These are phyloP conservation scores for Chlorops oryzae DNA, from an alignment of 1,140 invertebrate genomes.

Conservation along the genomic window DNA sequence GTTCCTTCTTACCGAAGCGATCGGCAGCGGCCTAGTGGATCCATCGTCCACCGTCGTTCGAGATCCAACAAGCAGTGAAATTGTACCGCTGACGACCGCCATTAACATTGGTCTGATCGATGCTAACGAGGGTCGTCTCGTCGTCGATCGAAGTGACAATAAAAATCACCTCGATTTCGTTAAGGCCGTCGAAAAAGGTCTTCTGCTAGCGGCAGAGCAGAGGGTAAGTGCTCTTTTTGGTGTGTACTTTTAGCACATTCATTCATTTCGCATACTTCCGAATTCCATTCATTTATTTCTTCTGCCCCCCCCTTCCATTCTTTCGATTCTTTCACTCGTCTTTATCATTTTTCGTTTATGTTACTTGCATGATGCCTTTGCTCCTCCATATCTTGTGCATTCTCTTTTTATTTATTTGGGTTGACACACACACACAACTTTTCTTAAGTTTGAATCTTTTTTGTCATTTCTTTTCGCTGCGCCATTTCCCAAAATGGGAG, in stretches of 20 bases:
- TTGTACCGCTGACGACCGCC: constrained; percentile 70
- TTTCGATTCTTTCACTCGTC: not conserved
- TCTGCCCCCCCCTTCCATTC: no score
- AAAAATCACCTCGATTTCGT: constrained; percentile 69
- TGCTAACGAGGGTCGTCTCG: constrained; percentile 62
- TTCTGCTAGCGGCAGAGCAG: constrained; percentile 81
- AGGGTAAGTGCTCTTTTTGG: constrained; percentile 82
- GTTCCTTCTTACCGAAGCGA: constrained; percentile 69
- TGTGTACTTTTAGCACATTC: no score
- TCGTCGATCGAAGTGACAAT: constrained; percentile 56
- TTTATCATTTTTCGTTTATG: no score
- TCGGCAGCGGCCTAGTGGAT: constrained; percentile 73
- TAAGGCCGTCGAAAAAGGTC: constrained; percentile 80
- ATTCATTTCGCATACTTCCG: no score
- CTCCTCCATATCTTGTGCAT: no score
- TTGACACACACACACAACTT: no score
- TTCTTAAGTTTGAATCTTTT: no score
- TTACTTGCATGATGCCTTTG: no score
- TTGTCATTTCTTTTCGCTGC: no score
- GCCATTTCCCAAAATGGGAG: no score
- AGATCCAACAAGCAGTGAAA: constrained; percentile 67
- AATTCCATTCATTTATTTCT: no score
- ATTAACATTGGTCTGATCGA: constrained; percentile 72
- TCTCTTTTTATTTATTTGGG: no score
- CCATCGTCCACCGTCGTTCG: constrained; percentile 77